Percentiles rank a stretch among this genome's conserved stretches.
Evolutionary conservation across 2,888 invertebrate genomes (phyloP).

Genomic region (Anorthoa munda): DNA sequence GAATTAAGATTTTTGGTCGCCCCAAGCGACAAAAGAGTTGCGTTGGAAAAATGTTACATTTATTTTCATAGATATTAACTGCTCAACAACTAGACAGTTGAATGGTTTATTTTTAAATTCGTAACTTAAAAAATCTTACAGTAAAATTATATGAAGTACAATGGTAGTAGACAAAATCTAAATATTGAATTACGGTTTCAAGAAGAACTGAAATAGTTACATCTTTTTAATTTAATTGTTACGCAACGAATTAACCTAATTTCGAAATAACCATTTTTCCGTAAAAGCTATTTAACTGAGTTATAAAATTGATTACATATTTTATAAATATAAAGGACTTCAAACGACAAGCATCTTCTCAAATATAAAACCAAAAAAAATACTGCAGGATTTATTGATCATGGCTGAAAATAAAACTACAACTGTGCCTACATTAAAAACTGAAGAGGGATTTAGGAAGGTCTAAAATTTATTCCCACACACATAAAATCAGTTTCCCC

Average conservation of each 20-base stretch:
- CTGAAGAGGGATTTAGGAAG: slow-evolving; percentile 15
- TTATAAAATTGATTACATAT: slow-evolving; percentile 45
- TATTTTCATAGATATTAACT: slow-evolving; percentile 31
- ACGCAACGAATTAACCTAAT: slow-evolving; percentile 50
- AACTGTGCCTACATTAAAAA: slow-evolving; percentile 3
- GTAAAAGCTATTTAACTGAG: slow-evolving; percentile 50
- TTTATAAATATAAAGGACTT: slow-evolving; percentile 23
- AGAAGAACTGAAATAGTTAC: slow-evolving; percentile 6
- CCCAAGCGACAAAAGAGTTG: slow-evolving; percentile 43
- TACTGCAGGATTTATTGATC: too few species aligned
- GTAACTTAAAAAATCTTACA: background rate
- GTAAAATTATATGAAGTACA: background rate
- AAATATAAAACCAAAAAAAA: background rate
- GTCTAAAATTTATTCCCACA: slow-evolving; percentile 15
- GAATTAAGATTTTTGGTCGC: slow-evolving; percentile 57
- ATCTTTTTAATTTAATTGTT: slow-evolving; percentile 21
- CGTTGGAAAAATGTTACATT: slow-evolving; percentile 47
- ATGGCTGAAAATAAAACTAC: background rate
- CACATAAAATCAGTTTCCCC: slow-evolving; percentile 31
- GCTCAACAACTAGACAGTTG: slow-evolving; percentile 5
- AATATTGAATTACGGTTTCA: background rate
- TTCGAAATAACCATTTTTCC: slow-evolving; percentile 36
- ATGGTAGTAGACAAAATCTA: background rate
- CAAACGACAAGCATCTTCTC: background rate
- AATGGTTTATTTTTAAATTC: slow-evolving; percentile 10